Percentiles rank a stretch among this genome's conserved stretches.
Conservation (phyloP, 2,113 vertebrate genomes). For the Dinomys branickii region DNA sequence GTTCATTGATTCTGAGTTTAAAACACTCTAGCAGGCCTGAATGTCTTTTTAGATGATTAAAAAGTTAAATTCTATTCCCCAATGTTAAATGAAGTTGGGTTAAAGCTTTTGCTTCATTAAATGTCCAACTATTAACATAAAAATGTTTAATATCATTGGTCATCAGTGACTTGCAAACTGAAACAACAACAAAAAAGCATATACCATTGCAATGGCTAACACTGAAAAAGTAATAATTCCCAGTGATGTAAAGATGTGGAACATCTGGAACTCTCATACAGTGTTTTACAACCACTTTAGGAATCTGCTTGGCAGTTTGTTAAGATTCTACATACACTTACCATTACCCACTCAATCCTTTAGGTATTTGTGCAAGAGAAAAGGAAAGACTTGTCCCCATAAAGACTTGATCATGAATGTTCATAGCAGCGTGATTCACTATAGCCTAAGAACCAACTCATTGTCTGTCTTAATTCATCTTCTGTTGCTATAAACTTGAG, state of each 20-base stretch:
- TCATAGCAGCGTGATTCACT: not conserved
- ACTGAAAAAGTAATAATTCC: not conserved
- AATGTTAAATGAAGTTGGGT: not conserved
- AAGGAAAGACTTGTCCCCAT: not conserved
- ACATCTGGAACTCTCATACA: not conserved
- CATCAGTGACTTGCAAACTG: not conserved
- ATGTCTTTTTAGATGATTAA: constrained; percentile 3
- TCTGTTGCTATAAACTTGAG: not conserved
- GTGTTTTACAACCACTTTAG: not conserved
- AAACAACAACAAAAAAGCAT: not conserved
- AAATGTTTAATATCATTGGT: not conserved
- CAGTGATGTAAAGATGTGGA: not conserved
- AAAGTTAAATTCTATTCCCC: constrained; percentile 14
- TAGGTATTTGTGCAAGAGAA: constrained; percentile 13
- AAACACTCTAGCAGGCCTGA: not conserved
- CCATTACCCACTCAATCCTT: not conserved
- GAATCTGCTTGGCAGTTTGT: not conserved
- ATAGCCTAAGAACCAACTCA: not conserved
- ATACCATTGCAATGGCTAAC: not conserved
- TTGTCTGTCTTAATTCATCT: not conserved
- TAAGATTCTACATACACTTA: not conserved
- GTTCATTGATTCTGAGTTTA: constrained; percentile 34
- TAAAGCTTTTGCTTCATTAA: constrained; percentile 44
- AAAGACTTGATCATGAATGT: not conserved
- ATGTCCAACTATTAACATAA: not conserved